Evolutionary conservation across 1,140 invertebrate genomes (phyloP), one percentile per base, ranked within the genome.

Genomic region (Andricus grossulariae): DNA sequence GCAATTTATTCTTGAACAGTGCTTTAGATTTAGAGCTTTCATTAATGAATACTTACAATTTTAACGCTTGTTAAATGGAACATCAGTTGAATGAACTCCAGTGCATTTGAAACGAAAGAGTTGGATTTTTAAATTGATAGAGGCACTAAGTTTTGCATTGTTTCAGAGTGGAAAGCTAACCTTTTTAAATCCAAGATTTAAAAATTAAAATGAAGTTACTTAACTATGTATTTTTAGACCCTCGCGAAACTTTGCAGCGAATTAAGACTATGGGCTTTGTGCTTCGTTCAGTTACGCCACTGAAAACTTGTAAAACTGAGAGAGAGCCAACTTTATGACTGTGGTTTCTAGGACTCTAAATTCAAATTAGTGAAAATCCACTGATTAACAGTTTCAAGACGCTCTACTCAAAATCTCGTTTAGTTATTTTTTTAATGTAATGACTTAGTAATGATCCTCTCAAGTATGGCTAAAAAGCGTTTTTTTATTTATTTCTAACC

Each of bases 241-340:
- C 60, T 66, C 32, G 16, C 60, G 45, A 66, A 60, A 66, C 39
- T 66, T 66, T 32, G 13, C 60, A 39, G 60, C 7, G 25, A 25
- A 66, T 66, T 66, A 66, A 39, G 60, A 66, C 60, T 66, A 57
- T 25, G 39, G 60, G 39, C n/a, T 66, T 66, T 66, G 60, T 66
- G 60, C 15, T 32, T 2, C 3, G 32, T n/a, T 45, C 45, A 66
- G 39, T 66, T 45, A 45, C 39, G 39, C 39, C 5, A 45, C 39
- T 45, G 60, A 66, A 66, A 66, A 66, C 60, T 66, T 66, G 60
- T 66, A 39, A 66, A 66, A 66, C 54, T 55, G 60, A 32, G 21
- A 60, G 60, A 45, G 32, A 15, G 25, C 15, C 25, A 39, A 39
- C 6, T 66, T 66, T 66, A 66, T 32, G 60, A 66, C 32, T n/a